A percentile compares a stretch with the other conserved stretches of the same genome.
Evolutionary conservation across 2,113 vertebrate genomes (phyloP).

Genomic region (Coturnix japonica): DNA sequence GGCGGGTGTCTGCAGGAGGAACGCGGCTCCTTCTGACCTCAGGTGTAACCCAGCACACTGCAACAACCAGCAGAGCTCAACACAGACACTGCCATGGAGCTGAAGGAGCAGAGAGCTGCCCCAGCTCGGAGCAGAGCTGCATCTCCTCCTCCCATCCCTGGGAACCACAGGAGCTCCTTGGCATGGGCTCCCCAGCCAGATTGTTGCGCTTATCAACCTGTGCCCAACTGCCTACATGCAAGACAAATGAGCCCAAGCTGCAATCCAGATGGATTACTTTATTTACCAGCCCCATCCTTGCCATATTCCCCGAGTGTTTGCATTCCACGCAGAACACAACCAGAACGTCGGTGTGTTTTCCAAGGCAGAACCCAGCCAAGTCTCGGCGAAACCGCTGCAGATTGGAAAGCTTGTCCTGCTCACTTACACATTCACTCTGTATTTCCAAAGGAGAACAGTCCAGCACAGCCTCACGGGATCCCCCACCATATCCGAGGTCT

Average conservation of each 20-base stretch:
- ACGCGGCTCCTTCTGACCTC: accelerated
- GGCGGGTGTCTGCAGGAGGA: neutral
- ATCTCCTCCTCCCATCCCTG: neutral
- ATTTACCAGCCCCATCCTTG: conserved; percentile 25
- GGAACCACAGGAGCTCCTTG: conserved; percentile 14
- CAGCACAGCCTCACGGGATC: neutral
- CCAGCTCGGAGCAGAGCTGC: neutral
- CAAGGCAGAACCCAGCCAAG: neutral
- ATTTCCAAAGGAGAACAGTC: neutral
- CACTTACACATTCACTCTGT: neutral
- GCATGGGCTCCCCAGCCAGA: conserved; percentile 18
- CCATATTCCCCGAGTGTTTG: neutral
- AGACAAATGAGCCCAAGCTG: conserved; percentile 62
- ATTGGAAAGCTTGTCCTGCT: neutral
- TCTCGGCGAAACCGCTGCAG: neutral
- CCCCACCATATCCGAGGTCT: accelerated
- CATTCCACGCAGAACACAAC: neutral
- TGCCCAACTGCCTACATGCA: neutral
- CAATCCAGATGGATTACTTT: conserved; percentile 22
- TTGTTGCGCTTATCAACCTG: conserved; percentile 13
- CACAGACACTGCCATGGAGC: accelerated
- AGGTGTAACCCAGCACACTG: accelerated
- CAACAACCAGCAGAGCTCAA: neutral
- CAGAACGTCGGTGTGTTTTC: too few relatives aligned
- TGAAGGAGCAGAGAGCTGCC: neutral